A percentile compares a stretch with the other conserved stretches of the same genome.
Evolutionary conservation across 2,797 vertebrate species (phyloP).

Genomic region (Meda fulgida): DNA sequence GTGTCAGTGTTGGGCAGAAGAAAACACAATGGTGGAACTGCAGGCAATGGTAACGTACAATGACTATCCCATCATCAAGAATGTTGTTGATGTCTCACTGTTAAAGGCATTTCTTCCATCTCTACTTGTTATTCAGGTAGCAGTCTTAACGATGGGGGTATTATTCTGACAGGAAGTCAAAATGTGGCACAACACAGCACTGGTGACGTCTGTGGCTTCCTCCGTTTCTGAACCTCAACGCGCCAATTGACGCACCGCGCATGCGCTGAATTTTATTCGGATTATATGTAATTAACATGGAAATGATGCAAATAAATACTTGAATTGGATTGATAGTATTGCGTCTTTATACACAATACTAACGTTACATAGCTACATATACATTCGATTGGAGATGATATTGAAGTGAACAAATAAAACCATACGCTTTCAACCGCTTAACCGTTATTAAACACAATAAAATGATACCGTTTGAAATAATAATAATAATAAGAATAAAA

Average conservation of each 20-base stretch:
- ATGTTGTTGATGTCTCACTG: no score
- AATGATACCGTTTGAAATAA: background rate
- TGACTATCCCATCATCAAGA: background rate
- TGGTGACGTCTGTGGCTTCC: background rate
- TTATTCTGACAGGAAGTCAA: background rate
- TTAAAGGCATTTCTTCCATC: background rate
- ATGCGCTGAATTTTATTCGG: slow-evolving; percentile 10
- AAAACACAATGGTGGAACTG: background rate
- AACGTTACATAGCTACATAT: background rate
- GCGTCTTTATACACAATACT: background rate
- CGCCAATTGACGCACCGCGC: background rate
- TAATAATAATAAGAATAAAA: background rate
- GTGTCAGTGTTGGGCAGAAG: background rate
- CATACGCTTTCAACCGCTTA: background rate
- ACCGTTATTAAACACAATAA: background rate
- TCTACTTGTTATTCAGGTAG: background rate
- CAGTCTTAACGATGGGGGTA: background rate
- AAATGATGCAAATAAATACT: background rate
- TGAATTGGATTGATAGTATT: background rate
- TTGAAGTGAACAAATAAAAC: background rate
- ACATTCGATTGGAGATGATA: background rate
- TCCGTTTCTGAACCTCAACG: background rate
- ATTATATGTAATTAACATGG: background rate
- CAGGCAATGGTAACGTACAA: background rate
- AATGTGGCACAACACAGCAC: background rate